These are phyloP conservation scores for Pseudomyrmex dendroicus DNA, from an alignment of 1,140 invertebrate species.

Conservation along the genomic window DNA sequence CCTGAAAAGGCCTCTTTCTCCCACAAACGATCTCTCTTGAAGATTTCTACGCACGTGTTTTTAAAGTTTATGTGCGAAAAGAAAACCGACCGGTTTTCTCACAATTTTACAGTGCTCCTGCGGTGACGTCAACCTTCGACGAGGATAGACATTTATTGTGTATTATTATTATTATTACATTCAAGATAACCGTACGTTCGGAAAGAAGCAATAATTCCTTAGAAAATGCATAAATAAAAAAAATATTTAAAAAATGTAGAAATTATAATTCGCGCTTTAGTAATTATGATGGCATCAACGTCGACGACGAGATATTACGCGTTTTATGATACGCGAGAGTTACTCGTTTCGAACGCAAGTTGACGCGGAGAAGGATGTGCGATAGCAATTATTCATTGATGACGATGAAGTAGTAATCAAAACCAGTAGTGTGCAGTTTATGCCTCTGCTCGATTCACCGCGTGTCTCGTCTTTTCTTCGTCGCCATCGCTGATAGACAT, in stretches of 20 bases:
- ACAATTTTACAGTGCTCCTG: conserved; percentile 55
- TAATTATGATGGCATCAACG: conserved; percentile 23
- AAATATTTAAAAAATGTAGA: conserved; percentile 1
- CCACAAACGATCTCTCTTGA: not conserved
- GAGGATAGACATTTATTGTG: too few relatives aligned
- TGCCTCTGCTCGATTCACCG: conserved; percentile 28
- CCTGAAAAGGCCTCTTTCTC: conserved; percentile 28
- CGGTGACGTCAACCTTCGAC: conserved; percentile 16
- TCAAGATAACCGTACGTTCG: too few relatives aligned
- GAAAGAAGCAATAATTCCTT: too few relatives aligned
- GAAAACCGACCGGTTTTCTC: conserved; percentile 61
- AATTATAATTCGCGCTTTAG: conserved; percentile 17
- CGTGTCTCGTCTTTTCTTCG: conserved; percentile 37
- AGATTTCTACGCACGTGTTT: not conserved
- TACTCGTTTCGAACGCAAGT: conserved; percentile 37
- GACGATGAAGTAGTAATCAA: conserved; percentile 43
- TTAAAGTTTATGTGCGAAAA: conserved; percentile 5
- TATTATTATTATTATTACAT: too few relatives aligned
- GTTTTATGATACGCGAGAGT: not conserved
- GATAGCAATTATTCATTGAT: conserved; percentile 67
- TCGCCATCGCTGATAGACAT: conserved; percentile 34
- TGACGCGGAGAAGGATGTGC: conserved; percentile 47
- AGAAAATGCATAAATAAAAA: not conserved
- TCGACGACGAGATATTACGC: conserved; percentile 16
- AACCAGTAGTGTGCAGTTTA: conserved; percentile 43